A percentile compares a stretch with the other conserved stretches of the same genome.
These are phyloP conservation scores for Bombus consobrinus DNA, from an alignment of 1,140 invertebrate genomes.

Conservation along the genomic window DNA sequence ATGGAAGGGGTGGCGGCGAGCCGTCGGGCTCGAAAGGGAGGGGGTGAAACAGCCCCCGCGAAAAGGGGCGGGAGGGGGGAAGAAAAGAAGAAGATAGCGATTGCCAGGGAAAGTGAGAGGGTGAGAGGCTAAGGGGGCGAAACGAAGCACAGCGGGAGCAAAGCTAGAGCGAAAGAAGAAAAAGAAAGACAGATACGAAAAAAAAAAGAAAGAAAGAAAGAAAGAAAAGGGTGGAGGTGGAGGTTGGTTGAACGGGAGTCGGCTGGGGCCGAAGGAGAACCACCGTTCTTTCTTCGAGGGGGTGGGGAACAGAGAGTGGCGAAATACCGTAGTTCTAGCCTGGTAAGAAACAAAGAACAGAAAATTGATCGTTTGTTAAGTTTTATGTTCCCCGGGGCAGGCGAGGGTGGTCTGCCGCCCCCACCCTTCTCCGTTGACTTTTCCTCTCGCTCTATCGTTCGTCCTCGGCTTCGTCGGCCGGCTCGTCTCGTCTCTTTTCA, in stretches of 20 bases:
- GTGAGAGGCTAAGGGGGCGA: neutral
- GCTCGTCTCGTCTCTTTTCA: neutral
- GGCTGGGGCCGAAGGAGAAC: slow-evolving; percentile 15
- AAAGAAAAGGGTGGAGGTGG: neutral
- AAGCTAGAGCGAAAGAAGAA: neutral
- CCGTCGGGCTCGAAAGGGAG: neutral
- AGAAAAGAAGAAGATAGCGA: slow-evolving; percentile 50
- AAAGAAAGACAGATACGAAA: neutral
- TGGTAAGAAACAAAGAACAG: slow-evolving; percentile 80
- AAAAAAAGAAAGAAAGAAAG: neutral
- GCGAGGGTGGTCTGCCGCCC: slow-evolving; percentile 44
- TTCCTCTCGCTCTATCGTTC: neutral
- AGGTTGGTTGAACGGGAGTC: slow-evolving; percentile 11
- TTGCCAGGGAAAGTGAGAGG: slow-evolving; percentile 43
- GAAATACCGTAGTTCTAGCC: slow-evolving; percentile 69
- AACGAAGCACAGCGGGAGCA: slow-evolving; percentile 6
- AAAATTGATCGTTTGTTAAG: slow-evolving; percentile 82
- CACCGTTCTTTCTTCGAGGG: slow-evolving; percentile 2
- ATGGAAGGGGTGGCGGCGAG: slow-evolving; percentile 25
- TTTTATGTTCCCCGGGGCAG: slow-evolving; percentile 75
- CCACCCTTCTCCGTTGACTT: neutral
- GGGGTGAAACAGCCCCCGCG: slow-evolving; percentile 15
- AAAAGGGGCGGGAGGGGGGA: neutral
- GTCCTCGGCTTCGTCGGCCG: neutral
- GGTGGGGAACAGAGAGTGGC: slow-evolving; percentile 53